Evolutionary conservation across 2,888 invertebrate genomes (phyloP).

Genomic region (Rhodophaea formosa): DNA sequence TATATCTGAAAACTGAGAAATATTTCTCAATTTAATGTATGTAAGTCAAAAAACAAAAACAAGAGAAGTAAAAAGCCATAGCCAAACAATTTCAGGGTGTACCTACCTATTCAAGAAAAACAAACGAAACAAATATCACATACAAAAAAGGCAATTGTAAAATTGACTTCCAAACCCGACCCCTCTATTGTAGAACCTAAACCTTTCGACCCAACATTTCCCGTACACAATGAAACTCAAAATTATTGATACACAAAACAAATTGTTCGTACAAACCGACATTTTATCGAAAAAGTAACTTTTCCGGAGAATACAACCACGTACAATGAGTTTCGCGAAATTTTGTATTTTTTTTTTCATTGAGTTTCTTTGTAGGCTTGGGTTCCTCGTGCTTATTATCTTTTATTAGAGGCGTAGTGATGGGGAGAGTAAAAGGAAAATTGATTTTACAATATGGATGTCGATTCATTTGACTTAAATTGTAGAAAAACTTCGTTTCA

Average conservation of each 20-base stretch:
- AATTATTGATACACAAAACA: conserved; percentile 18
- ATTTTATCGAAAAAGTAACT: conserved; percentile 19
- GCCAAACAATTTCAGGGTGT: neutral
- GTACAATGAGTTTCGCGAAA: conserved; percentile 3
- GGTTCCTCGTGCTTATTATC: conserved; percentile 30
- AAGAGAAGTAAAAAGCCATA: too few relatives aligned
- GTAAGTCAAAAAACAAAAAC: too few relatives aligned
- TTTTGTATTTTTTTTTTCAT: conserved; percentile 26
- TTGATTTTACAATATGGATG: neutral
- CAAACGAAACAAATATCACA: neutral
- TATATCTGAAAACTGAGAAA: too few relatives aligned
- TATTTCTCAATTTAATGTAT: too few relatives aligned
- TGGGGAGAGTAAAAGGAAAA: conserved; percentile 10
- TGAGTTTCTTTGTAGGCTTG: conserved; percentile 23
- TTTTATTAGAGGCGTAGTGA: conserved; percentile 31
- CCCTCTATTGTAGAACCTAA: conserved; percentile 12
- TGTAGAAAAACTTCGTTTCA: neutral
- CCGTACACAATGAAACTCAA: conserved; percentile 16
- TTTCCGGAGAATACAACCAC: conserved; percentile 11
- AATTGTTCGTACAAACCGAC: conserved; percentile 20
- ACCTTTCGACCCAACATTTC: conserved; percentile 8
- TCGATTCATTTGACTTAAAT: neutral
- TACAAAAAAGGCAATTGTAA: conserved; percentile 6
- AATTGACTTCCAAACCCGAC: neutral
- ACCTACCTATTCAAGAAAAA: neutral